Evolutionary conservation across 2,888 invertebrate genomes (phyloP), one percentile per base, ranked within the genome.

Genomic region (Nymphalis c-album): DNA sequence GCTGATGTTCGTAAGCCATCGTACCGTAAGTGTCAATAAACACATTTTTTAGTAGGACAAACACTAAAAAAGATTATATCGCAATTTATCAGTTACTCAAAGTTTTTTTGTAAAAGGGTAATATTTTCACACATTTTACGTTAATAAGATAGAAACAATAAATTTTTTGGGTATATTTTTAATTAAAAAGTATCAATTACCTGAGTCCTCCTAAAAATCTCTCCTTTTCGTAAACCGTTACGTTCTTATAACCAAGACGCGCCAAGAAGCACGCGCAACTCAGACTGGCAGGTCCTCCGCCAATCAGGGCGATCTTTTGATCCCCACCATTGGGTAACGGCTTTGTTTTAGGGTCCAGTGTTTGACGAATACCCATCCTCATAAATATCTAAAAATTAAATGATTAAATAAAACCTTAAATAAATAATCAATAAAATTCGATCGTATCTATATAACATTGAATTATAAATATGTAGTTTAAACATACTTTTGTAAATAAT

Each of bases 211-310:
- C 99, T 60, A 97, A 87, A 82, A 95, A 98, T 1, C 94, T 86
- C 76, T 97, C 93, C 83, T 96, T 98, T 85, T 99, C 99, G 85
- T 96, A 99, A 71, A 99, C 96, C 0, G 97, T 98, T 26, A 99
- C 91, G 80, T 99, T 92, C 8, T 95, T 94, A 83, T 99, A 99
- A 0, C 99, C 99, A 18, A 99, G 91, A 26, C 99, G 93, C 0
- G 96, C 99, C 20, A 99, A 91, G 90, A 98, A 99, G 18, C 99
- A 98, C 1, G 98, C 99, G 81, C 99, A 99, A 13, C 98, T 98
- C 65, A 99, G 93, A 10, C 98, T 98, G 5, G 99, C 98, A 0
- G 99, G 99, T 0, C 99, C 99, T 72, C 98, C 98, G 0, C 99
- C 99, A 8, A 99, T 82, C 40, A 99, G 84, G 0, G 96, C 98